phyloP scores from a whole-genome alignment of 2,797 vertebrate species.

The Benthosema pterotum region DNA sequence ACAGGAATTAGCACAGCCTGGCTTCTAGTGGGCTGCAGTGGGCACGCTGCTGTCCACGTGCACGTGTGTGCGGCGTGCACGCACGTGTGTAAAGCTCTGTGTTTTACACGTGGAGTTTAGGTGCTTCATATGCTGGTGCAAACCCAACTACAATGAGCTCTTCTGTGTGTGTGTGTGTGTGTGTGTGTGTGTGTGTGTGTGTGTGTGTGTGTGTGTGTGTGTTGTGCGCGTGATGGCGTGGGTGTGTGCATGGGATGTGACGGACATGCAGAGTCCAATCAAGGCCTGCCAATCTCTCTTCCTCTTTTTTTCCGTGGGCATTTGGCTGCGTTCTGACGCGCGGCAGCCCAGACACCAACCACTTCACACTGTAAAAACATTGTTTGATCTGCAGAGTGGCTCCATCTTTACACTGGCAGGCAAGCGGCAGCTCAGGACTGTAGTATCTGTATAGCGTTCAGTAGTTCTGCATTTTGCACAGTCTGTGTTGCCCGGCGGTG shows the following conservation, averaged over 20 bases:
- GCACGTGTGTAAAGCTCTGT: too few species aligned
- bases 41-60: background rate
- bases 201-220: background rate
- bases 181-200: slow-evolving; percentile 18
- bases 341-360: too few species aligned
- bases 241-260: background rate
- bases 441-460: too few species aligned
- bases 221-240: slow-evolving; percentile 15
- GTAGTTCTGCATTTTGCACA: too few species aligned
- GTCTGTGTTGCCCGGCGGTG: too few species aligned
- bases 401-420: too few species aligned
- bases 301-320: background rate
- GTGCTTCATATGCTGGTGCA: slow-evolving; percentile 18
- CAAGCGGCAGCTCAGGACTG: too few species aligned
- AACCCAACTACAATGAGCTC: slow-evolving; percentile 39
- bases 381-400: too few species aligned
- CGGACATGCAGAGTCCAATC: slow-evolving; percentile 37
- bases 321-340: too few species aligned
- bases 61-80: slow-evolving; percentile 29
- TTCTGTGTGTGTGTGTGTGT: slow-evolving; percentile 31
- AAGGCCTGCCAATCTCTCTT: slow-evolving; percentile 27
- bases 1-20: slow-evolving; percentile 55
- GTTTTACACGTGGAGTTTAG: slow-evolving; percentile 20
- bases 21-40: slow-evolving; percentile 8
- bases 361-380: too few species aligned